Base-by-base conservation (phyloP, 2,888 invertebrate genomes). In the Dexiosoma caninum region DNA sequence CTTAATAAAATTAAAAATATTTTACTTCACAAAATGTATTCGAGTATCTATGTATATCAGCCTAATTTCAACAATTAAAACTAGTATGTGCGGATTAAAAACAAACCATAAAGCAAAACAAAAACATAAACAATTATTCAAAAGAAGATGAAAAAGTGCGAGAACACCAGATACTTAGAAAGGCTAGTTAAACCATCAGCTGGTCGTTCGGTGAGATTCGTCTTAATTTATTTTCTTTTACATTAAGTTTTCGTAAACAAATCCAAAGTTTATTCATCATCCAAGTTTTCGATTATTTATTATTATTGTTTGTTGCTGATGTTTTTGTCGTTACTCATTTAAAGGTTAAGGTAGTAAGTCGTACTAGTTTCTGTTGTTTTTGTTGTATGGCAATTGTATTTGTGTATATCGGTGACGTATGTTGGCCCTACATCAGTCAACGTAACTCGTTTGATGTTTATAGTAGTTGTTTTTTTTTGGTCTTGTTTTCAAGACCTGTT, bases 371-470 rank as follows among this genome's bases (percentile, higher is more conserved):
- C 32, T 66, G 60, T 10, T 59, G 14, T 27, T 51, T 0, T 53
- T 67, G 3, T n/a, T 19, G 2, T 66, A n/a, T 67, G 27, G 55
- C 44, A 70, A 8, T 55, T 53, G 42, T 30, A 8, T 14, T 57
- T 57, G 49, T 66, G 35, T 27, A 27, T 7, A 19, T 32, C 6
- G 30, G 40, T 59, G 46, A 40, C 21, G 59, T 27, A 5, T 3
- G 27, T 6, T 77, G 76, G 83, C 82, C 83, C 83, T 83, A 82
- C 76, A 83, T 81, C 80, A 83, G 77, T 77, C 77, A 77, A 32
- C 44, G 77, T 76, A 81, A 77, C 81, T 67, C 53, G 81, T 81
- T 81, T 81, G 64, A 35, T 70, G 51, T 78, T 71, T 49, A n/a
- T n/a, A 27, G 49, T 59, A 19, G 12, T 35, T 21, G 53, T 70